Percentiles rank a stretch among this genome's conserved stretches.
phyloP scores from a whole-genome alignment of 1,140 invertebrate genomes.

The Pseudomyrmex sp. region DNA sequence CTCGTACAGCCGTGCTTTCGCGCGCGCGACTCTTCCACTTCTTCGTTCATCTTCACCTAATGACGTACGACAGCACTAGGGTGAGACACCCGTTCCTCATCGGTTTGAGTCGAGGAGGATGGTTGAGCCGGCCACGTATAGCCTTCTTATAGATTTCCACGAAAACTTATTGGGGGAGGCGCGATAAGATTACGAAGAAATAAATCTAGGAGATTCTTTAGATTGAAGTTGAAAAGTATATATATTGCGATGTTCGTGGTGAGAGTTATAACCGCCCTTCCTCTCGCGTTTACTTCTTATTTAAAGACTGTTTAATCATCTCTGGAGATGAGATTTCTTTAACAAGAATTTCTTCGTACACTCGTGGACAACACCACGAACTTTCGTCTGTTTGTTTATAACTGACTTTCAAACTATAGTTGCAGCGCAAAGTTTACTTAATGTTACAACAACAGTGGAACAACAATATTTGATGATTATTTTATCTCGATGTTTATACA shows the following conservation, averaged over 20 bases:
- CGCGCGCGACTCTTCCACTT: not conserved
- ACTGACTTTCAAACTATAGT: slow-evolving; percentile 11
- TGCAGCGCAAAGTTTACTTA: not conserved
- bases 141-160: slow-evolving; percentile 22
- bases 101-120: not conserved
- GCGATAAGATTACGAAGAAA: not conserved
- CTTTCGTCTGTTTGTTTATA: slow-evolving; percentile 1
- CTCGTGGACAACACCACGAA: not conserved
- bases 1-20: not conserved
- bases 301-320: not conserved
- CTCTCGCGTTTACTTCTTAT: slow-evolving; percentile 14
- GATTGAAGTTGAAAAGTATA: not conserved
- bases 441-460: not conserved
- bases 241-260: not conserved
- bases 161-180: not conserved
- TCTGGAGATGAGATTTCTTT: not conserved
- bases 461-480: too few relatives aligned
- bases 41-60: not conserved
- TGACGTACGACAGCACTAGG: slow-evolving; percentile 11
- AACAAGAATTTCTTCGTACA: not conserved
- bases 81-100: not conserved
- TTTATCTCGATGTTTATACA: not conserved
- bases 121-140: not conserved
- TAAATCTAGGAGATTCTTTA: not conserved
- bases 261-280: not conserved